Evolutionary conservation across 2,113 vertebrate species (phyloP), one percentile per base, ranked within the genome.

Genomic region (Delphinapterus leucas): DNA sequence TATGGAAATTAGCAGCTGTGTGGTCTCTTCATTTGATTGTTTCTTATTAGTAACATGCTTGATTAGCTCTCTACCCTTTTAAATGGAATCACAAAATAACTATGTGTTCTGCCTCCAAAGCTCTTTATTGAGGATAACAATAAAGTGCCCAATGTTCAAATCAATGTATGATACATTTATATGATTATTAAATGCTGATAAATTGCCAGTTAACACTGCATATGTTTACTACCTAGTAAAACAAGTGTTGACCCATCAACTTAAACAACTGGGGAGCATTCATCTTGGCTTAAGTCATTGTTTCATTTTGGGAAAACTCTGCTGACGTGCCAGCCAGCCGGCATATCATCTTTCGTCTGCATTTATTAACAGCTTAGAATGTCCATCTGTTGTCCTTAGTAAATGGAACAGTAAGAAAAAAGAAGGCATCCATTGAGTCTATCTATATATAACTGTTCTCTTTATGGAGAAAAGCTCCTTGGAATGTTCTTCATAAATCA

Each of bases 61-160:
- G 97, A 93, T 97, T 97, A 97, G 63, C 65, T 86, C 44, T 92
- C 90, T 92, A n/a, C 65, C 79, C 63, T 95, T 98, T 98, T 97
- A 97, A 96, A 91, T 93, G 93, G 63, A 85, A 96, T 97, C 90
- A 97, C 95, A 95, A 97, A 98, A 96, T 98, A 98, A 98, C 92
- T 88, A 92, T 96, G 23, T 95, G 90, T 96, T 96, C 95, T 98
- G 82, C 77, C 88, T 97, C 55, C 58, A 97, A 98, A 97, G 83
- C 58, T 63, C 85, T 89, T 82, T 97, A 97, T 58, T 97, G 71
- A 93, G 82, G 63, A 96, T 97, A 96, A 98, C 96, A 98, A 97
- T 88, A 96, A 97, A 96, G 87, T 91, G 17, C 71, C 61, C 21
- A 87, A 68, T 81, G 83, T 74, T 96, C 28, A 97, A 93, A 94